These are phyloP conservation scores for Cariama cristata DNA, from an alignment of 2,113 vertebrate species.

Conservation along the genomic window DNA sequence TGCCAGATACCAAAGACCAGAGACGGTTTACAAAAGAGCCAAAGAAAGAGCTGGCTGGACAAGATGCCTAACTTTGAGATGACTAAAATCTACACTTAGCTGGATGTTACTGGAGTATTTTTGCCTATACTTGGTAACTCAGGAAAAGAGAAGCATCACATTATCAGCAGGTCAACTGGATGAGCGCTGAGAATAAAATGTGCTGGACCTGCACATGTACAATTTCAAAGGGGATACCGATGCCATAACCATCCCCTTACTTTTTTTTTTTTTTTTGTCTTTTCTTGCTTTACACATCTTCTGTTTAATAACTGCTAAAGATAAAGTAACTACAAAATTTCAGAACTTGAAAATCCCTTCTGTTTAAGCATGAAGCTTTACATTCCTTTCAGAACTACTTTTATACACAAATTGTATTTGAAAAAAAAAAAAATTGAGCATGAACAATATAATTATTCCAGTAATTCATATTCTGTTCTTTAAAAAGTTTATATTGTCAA, in stretches of 20 bases:
- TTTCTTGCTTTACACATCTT: neutral
- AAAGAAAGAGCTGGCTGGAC: neutral
- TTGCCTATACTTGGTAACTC: neutral
- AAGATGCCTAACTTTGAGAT: neutral
- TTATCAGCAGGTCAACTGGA: neutral
- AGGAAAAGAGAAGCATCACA: neutral
- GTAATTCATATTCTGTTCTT: neutral
- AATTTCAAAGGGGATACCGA: neutral
- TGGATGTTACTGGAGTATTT: neutral
- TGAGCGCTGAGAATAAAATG: neutral
- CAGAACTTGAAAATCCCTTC: neutral
- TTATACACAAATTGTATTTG: neutral
- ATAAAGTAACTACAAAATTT: neutral
- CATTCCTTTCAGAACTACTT: neutral
- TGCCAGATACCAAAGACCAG: neutral
- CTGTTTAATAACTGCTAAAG: neutral
- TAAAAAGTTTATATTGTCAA: neutral
- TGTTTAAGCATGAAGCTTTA: neutral
- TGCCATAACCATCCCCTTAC: neutral
- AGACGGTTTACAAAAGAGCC: accelerated
- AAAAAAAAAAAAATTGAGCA: neutral
- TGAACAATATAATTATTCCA: neutral
- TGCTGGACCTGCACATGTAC: neutral
- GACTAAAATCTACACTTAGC: neutral
- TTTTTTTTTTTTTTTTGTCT: neutral